These are phyloP conservation scores for Equus przewalskii DNA, from an alignment of 2,113 vertebrate species.

Conservation along the genomic window DNA sequence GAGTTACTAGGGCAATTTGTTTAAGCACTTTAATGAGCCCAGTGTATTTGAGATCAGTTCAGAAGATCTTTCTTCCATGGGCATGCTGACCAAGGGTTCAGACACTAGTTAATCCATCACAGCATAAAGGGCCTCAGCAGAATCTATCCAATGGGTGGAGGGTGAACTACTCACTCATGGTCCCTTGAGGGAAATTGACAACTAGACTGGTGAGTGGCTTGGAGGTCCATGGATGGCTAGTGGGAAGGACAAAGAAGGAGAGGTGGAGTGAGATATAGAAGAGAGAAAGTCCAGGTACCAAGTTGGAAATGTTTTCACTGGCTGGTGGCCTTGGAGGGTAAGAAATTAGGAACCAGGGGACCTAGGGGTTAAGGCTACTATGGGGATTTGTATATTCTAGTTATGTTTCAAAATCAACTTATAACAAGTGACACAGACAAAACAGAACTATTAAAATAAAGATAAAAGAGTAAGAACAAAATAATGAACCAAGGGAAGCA, in stretches of 20 bases:
- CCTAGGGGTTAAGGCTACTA: slow-evolving; percentile 9
- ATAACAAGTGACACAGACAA: slow-evolving; percentile 46
- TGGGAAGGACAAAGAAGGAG: not conserved
- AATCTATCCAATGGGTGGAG: slow-evolving; percentile 53
- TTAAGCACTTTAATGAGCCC: slow-evolving; percentile 78
- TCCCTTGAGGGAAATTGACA: slow-evolving; percentile 27
- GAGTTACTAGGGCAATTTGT: slow-evolving; percentile 80
- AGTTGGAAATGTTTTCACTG: slow-evolving; percentile 52
- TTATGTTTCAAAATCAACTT: slow-evolving; percentile 50
- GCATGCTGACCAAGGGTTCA: slow-evolving; percentile 59
- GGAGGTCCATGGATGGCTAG: not conserved
- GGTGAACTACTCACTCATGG: slow-evolving; percentile 16
- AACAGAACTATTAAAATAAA: slow-evolving; percentile 45
- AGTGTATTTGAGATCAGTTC: slow-evolving; percentile 71
- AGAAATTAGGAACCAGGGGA: slow-evolving; percentile 40
- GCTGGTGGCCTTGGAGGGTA: not conserved
- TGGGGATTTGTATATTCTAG: slow-evolving; percentile 35
- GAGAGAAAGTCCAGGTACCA: slow-evolving; percentile 9
- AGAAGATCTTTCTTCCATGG: slow-evolving; percentile 65
- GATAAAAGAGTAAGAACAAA: not conserved
- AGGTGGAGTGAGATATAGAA: not conserved
- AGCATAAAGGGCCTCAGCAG: slow-evolving; percentile 35
- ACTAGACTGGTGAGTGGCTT: slow-evolving; percentile 8
- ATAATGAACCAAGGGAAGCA: slow-evolving; percentile 40
- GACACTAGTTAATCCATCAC: slow-evolving; percentile 70